Percentiles rank a stretch among this genome's conserved stretches.
These are phyloP conservation scores for Diceros bicornis DNA, from an alignment of 2,797 vertebrate species.

Conservation along the genomic window DNA sequence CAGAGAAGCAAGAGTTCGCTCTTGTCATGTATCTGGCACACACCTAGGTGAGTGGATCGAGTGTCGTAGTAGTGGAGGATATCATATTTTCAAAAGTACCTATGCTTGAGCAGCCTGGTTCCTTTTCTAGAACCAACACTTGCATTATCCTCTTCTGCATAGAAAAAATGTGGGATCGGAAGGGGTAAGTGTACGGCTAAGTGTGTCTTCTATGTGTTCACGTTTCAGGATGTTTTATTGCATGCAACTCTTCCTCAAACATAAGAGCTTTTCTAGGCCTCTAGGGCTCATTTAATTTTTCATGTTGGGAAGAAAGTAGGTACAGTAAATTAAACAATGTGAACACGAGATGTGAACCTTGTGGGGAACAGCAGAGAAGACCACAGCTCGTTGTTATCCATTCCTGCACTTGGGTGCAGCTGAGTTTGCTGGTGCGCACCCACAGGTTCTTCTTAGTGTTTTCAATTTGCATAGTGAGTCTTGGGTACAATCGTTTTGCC, in stretches of 20 bases:
- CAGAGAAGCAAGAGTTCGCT: not conserved
- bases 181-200: not conserved
- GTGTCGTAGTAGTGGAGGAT: not conserved
- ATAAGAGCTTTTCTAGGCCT: not conserved
- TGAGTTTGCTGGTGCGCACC: not conserved
- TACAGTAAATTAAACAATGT: not conserved
- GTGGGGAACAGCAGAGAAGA: not conserved
- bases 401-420: rapidly evolving
- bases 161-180: not conserved
- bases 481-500: not conserved
- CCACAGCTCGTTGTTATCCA: no score
- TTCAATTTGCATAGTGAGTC: not conserved
- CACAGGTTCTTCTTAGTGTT: not conserved
- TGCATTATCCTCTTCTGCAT: not conserved
- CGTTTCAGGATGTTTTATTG: not conserved
- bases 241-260: not conserved
- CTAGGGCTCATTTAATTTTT: not conserved
- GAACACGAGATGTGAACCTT: not conserved
- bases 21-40: not conserved
- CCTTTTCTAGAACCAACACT: not conserved
- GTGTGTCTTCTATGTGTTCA: not conserved
- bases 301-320: not conserved
- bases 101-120: not conserved
- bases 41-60: not conserved
- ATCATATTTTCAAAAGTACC: not conserved